These are phyloP conservation scores for Bombus sibiricus DNA, from an alignment of 1,140 invertebrate genomes.

Conservation along the genomic window DNA sequence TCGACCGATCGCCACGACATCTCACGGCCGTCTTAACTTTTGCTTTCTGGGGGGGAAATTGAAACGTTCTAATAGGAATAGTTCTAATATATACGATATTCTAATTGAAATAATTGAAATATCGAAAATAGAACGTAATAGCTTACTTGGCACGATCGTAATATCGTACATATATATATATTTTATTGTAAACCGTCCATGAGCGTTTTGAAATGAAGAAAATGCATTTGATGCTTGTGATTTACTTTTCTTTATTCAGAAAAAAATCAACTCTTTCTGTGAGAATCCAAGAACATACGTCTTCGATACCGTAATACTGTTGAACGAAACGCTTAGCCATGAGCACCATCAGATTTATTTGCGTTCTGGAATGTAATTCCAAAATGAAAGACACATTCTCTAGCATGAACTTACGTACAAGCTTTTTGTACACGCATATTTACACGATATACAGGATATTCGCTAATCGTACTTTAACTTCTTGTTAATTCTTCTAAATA, in stretches of 20 bases:
- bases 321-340: slow-evolving; percentile 30
- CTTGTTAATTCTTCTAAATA: background rate
- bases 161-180: background rate
- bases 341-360: slow-evolving; percentile 31
- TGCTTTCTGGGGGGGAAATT: background rate
- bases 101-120: too few species aligned
- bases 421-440: background rate
- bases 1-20: background rate
- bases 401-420: background rate
- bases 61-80: background rate
- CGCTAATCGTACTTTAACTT: background rate
- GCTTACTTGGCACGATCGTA: too few species aligned
- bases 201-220: background rate
- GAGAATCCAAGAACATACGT: slow-evolving; percentile 1
- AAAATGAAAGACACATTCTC: slow-evolving; percentile 31
- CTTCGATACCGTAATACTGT: slow-evolving; percentile 54
- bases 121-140: too few species aligned
- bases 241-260: slow-evolving; percentile 27
- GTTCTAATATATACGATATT: too few species aligned
- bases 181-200: background rate
- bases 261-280: background rate
- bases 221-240: background rate
- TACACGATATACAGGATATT: slow-evolving; percentile 2
- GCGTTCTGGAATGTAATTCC: slow-evolving; percentile 53
- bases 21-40: background rate